These are phyloP conservation scores for Aeoliscus strigatus DNA, from an alignment of 2,797 vertebrate species.

Conservation along the genomic window DNA sequence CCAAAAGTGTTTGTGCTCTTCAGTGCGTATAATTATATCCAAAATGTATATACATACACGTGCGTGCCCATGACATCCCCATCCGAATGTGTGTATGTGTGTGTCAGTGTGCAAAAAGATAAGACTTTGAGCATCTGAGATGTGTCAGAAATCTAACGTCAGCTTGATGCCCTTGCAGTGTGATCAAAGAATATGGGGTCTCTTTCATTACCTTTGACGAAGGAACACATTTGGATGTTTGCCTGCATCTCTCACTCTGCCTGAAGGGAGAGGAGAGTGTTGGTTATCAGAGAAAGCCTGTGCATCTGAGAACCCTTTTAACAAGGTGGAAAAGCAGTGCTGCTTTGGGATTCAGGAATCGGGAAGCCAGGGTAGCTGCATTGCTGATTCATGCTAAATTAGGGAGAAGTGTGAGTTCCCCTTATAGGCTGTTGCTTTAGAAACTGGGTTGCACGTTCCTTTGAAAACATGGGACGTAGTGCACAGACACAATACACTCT, in stretches of 20 bases:
- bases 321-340: conserved; percentile 45
- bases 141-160: conserved; percentile 57
- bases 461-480: conserved; percentile 1
- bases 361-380: conserved; percentile 25
- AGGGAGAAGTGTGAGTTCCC: conserved; percentile 17
- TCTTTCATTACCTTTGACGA: conserved; percentile 66
- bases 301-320: conserved; percentile 49
- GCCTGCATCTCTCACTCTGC: conserved; percentile 43
- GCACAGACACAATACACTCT: background rate
- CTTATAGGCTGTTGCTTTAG: conserved; percentile 11
- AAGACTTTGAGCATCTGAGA: conserved; percentile 60
- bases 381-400: conserved; percentile 47
- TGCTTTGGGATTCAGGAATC: conserved; percentile 40
- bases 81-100: conserved; percentile 25
- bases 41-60: conserved; percentile 43
- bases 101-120: conserved; percentile 40
- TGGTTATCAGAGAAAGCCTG: conserved; percentile 54
- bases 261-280: conserved; percentile 47
- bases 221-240: conserved; percentile 65
- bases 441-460: conserved; percentile 22
- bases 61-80: conserved; percentile 34
- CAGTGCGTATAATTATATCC: conserved; percentile 30
- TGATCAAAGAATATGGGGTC: conserved; percentile 66
- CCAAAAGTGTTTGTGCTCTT: conserved; percentile 25
- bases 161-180: conserved; percentile 53